Evolutionary conservation across 2,888 invertebrate species (phyloP).

Genomic region (Agapostemon virescens): DNA sequence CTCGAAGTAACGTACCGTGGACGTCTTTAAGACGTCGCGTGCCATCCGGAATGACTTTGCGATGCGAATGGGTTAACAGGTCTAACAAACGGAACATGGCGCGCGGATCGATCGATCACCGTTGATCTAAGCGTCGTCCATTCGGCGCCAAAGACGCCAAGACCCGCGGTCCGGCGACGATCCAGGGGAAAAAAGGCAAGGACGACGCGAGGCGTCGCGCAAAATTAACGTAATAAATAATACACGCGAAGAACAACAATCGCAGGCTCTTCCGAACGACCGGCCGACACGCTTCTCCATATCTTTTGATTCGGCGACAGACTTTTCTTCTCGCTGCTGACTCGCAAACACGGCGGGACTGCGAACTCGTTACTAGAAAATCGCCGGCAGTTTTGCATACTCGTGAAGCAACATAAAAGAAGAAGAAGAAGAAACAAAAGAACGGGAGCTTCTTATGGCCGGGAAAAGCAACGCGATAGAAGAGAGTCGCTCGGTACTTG

Average conservation of each 20-base stretch:
- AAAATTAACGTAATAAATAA: slow-evolving; percentile 30
- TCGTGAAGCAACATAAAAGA: too few species aligned
- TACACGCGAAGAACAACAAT: slow-evolving; percentile 27
- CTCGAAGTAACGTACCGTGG: too few species aligned
- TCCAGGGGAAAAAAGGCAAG: slow-evolving; percentile 33
- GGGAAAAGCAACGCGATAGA: background rate
- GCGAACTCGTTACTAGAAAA: background rate
- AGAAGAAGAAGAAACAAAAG: background rate
- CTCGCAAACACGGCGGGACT: background rate
- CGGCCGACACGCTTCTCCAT: background rate
- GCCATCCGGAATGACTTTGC: too few species aligned
- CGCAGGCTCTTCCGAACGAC: slow-evolving; percentile 18
- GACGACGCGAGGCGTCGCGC: slow-evolving; percentile 1
- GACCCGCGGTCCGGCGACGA: slow-evolving; percentile 7
- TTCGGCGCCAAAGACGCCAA: too few species aligned
- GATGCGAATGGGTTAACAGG: too few species aligned
- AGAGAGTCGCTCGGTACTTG: background rate
- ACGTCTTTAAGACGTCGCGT: too few species aligned
- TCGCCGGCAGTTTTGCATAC: too few species aligned
- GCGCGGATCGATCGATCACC: too few species aligned
- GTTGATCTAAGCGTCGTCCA: too few species aligned
- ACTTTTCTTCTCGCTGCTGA: slow-evolving; percentile 1
- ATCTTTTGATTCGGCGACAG: slow-evolving; percentile 49
- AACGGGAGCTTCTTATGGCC: background rate
- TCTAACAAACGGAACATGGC: too few species aligned